Conservation (phyloP, 2,797 vertebrate genomes). For the Channallabes apus region DNA sequence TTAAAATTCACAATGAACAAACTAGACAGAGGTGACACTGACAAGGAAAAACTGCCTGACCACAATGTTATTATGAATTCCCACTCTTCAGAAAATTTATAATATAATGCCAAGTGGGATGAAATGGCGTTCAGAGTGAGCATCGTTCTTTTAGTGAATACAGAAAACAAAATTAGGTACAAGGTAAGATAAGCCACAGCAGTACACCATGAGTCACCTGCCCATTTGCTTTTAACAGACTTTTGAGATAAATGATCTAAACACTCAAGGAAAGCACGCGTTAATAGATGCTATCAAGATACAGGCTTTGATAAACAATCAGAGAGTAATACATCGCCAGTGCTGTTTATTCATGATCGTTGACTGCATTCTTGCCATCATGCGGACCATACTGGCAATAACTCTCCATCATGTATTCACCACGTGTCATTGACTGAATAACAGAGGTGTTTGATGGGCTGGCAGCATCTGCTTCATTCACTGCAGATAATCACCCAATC, state of each 20-base stretch:
- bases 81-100: neutral
- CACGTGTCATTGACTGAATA: constrained; percentile 15
- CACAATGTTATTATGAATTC: neutral
- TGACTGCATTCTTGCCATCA: neutral
- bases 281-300: neutral
- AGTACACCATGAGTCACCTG: neutral
- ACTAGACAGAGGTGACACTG: neutral
- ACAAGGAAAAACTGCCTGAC: neutral
- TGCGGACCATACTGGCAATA: constrained; percentile 1
- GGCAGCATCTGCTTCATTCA: constrained; percentile 35
- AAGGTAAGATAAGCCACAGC: neutral
- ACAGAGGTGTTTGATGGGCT: neutral
- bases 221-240: neutral
- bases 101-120: neutral
- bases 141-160: neutral
- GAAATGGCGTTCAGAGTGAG: neutral
- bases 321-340: neutral
- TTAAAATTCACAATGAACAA: neutral
- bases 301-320: neutral
- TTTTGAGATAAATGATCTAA: neutral
- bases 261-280: neutral
- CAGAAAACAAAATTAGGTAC: neutral
- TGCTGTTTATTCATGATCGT: neutral
- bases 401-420: constrained; percentile 12
- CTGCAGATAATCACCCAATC: constrained; percentile 29